phyloP scores from a whole-genome alignment of 1,140 invertebrate genomes.

The Andricus grossulariae region DNA sequence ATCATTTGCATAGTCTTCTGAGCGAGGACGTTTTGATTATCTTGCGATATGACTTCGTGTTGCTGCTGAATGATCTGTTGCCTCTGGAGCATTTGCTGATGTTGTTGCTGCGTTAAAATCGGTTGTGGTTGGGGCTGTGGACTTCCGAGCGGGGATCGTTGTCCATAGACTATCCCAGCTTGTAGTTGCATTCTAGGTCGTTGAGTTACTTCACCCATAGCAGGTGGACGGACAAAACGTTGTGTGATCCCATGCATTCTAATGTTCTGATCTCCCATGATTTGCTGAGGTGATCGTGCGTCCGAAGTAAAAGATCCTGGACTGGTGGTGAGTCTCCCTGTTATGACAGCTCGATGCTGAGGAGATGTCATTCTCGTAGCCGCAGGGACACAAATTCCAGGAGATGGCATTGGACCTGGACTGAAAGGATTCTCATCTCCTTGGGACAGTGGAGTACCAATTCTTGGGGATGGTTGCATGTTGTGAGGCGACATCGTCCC shows the following conservation, averaged over 20 bases:
- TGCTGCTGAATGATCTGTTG: slow-evolving; percentile 77
- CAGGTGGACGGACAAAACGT: slow-evolving; percentile 68
- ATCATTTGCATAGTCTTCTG: slow-evolving; percentile 66
- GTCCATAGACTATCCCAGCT: slow-evolving; percentile 67
- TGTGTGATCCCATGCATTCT: slow-evolving; percentile 66
- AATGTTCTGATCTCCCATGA: slow-evolving; percentile 62
- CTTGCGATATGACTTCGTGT: slow-evolving; percentile 62
- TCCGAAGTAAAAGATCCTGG: slow-evolving; percentile 75
- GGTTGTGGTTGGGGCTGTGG: slow-evolving; percentile 65
- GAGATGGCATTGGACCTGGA: slow-evolving; percentile 71
- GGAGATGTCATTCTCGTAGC: slow-evolving; percentile 78
- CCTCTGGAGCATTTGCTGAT: slow-evolving; percentile 73
- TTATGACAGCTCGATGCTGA: slow-evolving; percentile 74
- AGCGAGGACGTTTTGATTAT: slow-evolving; percentile 64
- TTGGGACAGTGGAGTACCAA: slow-evolving; percentile 80
- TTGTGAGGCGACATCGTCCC: slow-evolving; percentile 76
- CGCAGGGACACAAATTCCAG: slow-evolving; percentile 69
- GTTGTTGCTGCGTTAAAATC: slow-evolving; percentile 73
- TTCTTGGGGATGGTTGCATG: slow-evolving; percentile 77
- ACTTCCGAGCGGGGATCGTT: slow-evolving; percentile 69
- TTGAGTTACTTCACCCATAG: slow-evolving; percentile 62
- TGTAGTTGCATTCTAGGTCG: slow-evolving; percentile 69
- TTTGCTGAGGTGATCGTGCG: slow-evolving; percentile 68
- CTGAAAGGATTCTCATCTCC: slow-evolving; percentile 77
- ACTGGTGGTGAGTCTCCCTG: slow-evolving; percentile 74